Evolutionary conservation across 2,797 vertebrate genomes (phyloP).

Genomic region (Pantherophis alleghaniensis): DNA sequence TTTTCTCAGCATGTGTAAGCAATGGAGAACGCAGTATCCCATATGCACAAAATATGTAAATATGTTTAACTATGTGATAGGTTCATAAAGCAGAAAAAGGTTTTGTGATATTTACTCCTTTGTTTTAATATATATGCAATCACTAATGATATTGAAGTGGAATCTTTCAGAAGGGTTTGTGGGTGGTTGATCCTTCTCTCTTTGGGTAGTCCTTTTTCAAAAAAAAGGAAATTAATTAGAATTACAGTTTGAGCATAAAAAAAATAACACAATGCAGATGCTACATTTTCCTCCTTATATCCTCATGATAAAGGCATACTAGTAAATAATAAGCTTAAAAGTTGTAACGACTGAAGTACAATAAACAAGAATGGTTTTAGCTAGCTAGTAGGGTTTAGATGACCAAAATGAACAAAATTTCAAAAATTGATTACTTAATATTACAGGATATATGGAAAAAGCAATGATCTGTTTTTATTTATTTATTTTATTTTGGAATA

Average conservation of each 20-base stretch:
- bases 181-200: neutral
- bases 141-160: neutral
- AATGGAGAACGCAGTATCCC: neutral
- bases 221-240: neutral
- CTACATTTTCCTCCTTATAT: neutral
- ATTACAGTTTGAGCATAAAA: constrained; percentile 5
- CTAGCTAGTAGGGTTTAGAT: neutral
- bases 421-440: neutral
- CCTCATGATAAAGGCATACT: neutral
- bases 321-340: neutral
- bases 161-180: neutral
- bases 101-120: neutral
- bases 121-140: neutral
- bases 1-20: neutral
- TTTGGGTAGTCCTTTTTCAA: neutral
- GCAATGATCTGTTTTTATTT: neutral
- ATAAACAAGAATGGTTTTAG: constrained; percentile 29
- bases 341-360: neutral
- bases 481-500: neutral
- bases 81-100: neutral
- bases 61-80: neutral
- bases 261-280: constrained; percentile 22
- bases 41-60: neutral
- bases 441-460: neutral
- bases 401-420: neutral